Conservation (phyloP, 2,113 vertebrate species). For the Lophura nycthemera region DNA sequence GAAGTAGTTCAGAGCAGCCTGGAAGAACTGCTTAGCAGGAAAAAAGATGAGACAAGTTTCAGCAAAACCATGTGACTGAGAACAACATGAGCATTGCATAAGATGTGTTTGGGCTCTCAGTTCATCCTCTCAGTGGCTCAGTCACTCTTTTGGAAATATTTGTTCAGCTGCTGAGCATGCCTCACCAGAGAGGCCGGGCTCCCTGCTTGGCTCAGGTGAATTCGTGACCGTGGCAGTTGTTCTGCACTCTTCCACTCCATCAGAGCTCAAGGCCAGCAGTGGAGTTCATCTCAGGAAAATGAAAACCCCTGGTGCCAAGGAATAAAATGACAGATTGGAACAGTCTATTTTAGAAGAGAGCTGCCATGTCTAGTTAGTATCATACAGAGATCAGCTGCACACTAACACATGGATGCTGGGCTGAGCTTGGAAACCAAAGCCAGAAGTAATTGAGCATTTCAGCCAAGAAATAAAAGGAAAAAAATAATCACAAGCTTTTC, state of each 20-base stretch:
- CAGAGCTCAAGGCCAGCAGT: not conserved
- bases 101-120: not conserved
- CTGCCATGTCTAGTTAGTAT: constrained; percentile 54
- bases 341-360: constrained; percentile 53
- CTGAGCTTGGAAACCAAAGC: constrained; percentile 11
- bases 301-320: constrained; percentile 29
- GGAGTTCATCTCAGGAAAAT: constrained; percentile 51
- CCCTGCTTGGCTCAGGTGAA: not conserved
- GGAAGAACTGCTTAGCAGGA: not conserved
- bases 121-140: not conserved
- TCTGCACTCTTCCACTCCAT: not conserved
- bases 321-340: constrained; percentile 56
- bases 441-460: constrained; percentile 23
- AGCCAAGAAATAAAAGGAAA: constrained; percentile 16
- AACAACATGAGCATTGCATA: not conserved
- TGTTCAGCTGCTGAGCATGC: not conserved
- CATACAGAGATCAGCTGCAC: not conserved
- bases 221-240: not conserved
- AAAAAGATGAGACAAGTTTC: not conserved
- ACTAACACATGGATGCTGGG: constrained; percentile 39
- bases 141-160: not conserved
- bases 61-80: not conserved
- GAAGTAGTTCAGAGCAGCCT: not conserved
- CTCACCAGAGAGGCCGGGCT: not conserved
- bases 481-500: not conserved